phyloP scores from a whole-genome alignment of 2,797 vertebrate genomes.

The Mionectes olivaceus region DNA sequence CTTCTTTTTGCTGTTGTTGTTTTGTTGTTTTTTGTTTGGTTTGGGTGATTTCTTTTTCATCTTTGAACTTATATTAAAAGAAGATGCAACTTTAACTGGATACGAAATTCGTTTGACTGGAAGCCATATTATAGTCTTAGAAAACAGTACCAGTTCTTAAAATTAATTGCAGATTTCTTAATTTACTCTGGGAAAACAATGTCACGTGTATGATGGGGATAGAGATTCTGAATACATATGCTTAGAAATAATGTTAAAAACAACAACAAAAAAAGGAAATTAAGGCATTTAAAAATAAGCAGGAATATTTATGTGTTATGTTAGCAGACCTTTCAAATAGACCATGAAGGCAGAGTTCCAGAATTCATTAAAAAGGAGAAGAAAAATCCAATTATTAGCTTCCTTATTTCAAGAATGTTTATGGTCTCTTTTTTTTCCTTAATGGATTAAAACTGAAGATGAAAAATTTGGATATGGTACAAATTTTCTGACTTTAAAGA shows the following conservation, averaged over 20 bases:
- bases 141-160: neutral
- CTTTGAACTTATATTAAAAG: slow-evolving; percentile 46
- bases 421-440: neutral
- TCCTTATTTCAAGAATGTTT: neutral
- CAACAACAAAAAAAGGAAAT: neutral
- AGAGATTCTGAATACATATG: neutral
- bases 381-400: neutral
- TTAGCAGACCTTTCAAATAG: neutral
- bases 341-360: neutral
- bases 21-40: neutral
- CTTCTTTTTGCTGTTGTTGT: neutral
- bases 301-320: neutral
- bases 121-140: neutral
- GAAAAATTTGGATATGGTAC: neutral
- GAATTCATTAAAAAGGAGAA: neutral
- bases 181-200: neutral
- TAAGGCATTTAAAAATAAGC: neutral
- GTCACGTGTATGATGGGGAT: neutral
- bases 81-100: slow-evolving; percentile 10
- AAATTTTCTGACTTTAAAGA: slow-evolving; percentile 15
- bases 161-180: slow-evolving; percentile 33
- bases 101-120: neutral
- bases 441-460: slow-evolving; percentile 13
- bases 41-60: neutral
- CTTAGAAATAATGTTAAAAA: neutral